Base-by-base conservation (phyloP, 2,113 vertebrate species). In the Brevimyrus niger region DNA sequence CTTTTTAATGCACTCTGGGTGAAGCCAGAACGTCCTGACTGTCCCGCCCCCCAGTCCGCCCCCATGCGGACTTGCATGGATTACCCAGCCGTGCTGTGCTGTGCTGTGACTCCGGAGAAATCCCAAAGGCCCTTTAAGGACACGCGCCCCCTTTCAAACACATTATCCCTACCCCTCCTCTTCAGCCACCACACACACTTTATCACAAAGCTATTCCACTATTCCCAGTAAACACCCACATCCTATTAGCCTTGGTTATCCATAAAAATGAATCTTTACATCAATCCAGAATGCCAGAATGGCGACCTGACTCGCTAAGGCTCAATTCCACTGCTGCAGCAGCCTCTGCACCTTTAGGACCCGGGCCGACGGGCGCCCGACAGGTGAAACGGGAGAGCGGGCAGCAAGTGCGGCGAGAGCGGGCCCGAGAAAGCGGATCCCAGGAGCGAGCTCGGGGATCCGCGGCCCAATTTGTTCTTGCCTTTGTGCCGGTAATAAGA, bases 401-500 rank as follows among this genome's bases (percentile, higher is more conserved):
- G 93, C 93, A 91, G 89, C 94, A 92, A 93, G 95, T 89, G 93
- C 89, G 93, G 92, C 92, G 82, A 88, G 89, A 92, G 92, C 13
- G 50, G 92, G 90, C 92, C 91, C 92, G 91, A 94, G 84, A 95
- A 91, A 92, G 92, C 89, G 91, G 90, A 87, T 90, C 90, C 76
- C 44, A 88, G 92, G 88, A 91, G 90, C 91, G 89, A 89, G 90
- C 89, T 3, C 69, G 87, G 89, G 91, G 89, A 94, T 93, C 93
- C 90, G 90, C 90, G 92, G 94, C 93, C 94, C 93, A 95, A 95
- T 96, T 96, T 96, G 94, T 95, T 95, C 93, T 92, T 92, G 93
- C 94, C 61, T 96, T 96, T 95, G 95, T 95, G 95, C 91, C 92
- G 92, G 94, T 96, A 95, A 95, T 96, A 95, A 95, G 94, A 95